Evolutionary conservation across 2,113 vertebrate genomes (phyloP), one percentile per base, ranked within the genome.

Genomic region (Cyrtonyx montezumae): DNA sequence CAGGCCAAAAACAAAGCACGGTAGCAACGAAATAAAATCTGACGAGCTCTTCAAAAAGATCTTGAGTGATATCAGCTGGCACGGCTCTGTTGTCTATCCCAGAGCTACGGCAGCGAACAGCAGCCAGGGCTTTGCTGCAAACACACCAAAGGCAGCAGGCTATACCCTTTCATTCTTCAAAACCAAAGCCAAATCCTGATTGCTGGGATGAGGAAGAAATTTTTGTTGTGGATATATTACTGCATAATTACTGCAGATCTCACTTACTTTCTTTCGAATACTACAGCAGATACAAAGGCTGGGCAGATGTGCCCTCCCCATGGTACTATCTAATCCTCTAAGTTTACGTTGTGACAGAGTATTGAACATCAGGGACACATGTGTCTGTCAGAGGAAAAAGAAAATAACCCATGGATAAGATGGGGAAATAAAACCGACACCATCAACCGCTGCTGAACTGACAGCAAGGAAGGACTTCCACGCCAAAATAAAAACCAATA

Each of bases 31-130:
- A 92, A 79, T 37, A 21, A 37, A 58, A 91, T 43, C 79, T 80
- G 85, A 93, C 32, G 92, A 91, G 85, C 90, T 93, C 96, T 94
- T 96, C 96, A 94, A 95, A 96, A 86, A 96, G 96, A 96, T 94
- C 59, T 28, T 2, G 0, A 18, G 82, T 0, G 95, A 85, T 94
- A 93, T 36, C 87, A 80, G 5, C 30, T 94, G 93, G 94, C 87
- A 77, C 82, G 82, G 59, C 43, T 62, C 18, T 91, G 94, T 92
- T 96, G 87, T 49, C 82, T 96, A 13, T 85, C 94, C 91, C 93
- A 93, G 91, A 95, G 91, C 93, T 94, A 94, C 0, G 2, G 89
- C 88, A 84, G 83, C 4, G 80, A 25, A 42, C 32, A 75, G 79
- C 79, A 94, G 91, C 76, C 92, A 67, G 77, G 65, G 82, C 83